These are phyloP conservation scores for Tiliacea citrago DNA, from an alignment of 2,888 invertebrate species.

Conservation along the genomic window DNA sequence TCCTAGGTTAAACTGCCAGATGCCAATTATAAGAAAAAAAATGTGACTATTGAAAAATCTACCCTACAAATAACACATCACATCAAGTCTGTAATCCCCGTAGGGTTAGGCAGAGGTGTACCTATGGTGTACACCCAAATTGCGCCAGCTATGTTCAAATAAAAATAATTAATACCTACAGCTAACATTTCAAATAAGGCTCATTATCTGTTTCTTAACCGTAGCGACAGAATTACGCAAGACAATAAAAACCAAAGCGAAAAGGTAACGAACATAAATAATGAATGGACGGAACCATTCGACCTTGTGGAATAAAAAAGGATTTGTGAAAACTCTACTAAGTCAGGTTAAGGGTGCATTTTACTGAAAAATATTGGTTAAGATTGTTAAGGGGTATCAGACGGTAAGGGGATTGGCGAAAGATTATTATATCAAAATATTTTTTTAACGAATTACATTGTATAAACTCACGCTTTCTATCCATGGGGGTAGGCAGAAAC, in stretches of 20 bases:
- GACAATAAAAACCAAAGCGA: constrained; percentile 60
- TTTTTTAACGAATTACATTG: too few species aligned
- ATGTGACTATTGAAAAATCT: not conserved
- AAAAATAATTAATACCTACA: not conserved
- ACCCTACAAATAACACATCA: too few species aligned
- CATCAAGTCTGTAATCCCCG: too few species aligned
- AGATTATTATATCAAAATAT: too few species aligned
- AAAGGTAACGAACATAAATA: constrained; percentile 70
- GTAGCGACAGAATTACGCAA: constrained; percentile 51
- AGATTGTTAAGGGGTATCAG: not conserved
- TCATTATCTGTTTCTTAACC: constrained; percentile 37
- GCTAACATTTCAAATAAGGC: constrained; percentile 7
- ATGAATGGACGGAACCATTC: constrained; percentile 68
- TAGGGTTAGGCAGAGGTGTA: too few species aligned
- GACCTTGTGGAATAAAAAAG: constrained; percentile 76
- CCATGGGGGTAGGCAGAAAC: too few species aligned
- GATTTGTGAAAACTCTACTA: constrained; percentile 69
- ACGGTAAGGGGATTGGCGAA: not conserved
- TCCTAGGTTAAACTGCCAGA: too few species aligned
- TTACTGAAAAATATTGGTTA: not conserved
- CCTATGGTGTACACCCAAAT: too few species aligned
- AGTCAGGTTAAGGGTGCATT: constrained; percentile 57
- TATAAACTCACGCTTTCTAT: too few species aligned
- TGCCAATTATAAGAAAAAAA: too few species aligned
- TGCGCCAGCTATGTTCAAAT: too few species aligned